These are phyloP conservation scores for Anas capensis DNA, from an alignment of 2,797 vertebrate genomes.

Conservation along the genomic window DNA sequence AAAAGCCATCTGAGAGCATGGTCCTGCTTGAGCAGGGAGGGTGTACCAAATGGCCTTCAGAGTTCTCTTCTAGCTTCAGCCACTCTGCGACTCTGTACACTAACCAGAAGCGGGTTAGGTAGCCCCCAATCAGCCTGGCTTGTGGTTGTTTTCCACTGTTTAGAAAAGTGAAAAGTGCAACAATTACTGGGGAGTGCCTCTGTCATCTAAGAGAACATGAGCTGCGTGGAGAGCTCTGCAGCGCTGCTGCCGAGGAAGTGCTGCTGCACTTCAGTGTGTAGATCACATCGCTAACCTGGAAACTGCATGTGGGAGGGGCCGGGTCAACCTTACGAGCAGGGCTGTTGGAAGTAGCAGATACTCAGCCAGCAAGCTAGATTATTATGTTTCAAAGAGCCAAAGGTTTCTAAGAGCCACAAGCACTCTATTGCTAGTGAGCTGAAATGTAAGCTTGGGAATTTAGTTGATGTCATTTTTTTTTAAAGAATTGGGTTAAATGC, in stretches of 20 bases:
- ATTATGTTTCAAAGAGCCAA: not conserved
- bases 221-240: not conserved
- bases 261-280: not conserved
- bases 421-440: fast-evolving
- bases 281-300: not conserved
- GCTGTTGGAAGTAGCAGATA: not conserved
- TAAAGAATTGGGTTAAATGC: not conserved
- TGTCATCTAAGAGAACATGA: not conserved
- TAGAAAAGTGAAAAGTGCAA: not conserved
- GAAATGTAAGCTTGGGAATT: not conserved
- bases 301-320: fast-evolving
- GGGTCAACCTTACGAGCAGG: not conserved
- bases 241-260: not conserved
- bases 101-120: not conserved
- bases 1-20: not conserved
- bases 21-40: not conserved
- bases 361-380: not conserved
- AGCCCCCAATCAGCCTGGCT: not conserved
- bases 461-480: not conserved
- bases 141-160: not conserved
- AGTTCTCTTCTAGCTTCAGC: not conserved
- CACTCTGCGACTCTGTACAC: not conserved
- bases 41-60: not conserved
- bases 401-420: not conserved
- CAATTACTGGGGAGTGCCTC: not conserved